Percentiles rank a stretch among this genome's conserved stretches.
phyloP scores from a whole-genome alignment of 1,140 invertebrate genomes.

The Condylostylus longicornis region DNA sequence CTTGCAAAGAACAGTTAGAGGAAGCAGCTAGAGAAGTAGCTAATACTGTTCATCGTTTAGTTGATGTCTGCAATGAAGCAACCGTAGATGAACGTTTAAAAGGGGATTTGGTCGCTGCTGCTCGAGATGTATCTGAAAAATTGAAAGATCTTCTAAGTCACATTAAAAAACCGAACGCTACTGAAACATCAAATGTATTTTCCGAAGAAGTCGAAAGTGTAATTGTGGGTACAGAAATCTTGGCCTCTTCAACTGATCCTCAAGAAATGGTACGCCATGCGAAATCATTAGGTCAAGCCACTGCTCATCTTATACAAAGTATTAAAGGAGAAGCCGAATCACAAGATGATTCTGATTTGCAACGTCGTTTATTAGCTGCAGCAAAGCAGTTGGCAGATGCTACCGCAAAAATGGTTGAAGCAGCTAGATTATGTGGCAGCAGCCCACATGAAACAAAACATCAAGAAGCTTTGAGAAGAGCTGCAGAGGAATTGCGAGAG shows the following conservation, averaged over 20 bases:
- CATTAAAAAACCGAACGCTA: constrained; percentile 52
- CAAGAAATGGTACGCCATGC: constrained; percentile 93
- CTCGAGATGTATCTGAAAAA: constrained; percentile 74
- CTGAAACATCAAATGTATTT: constrained; percentile 36
- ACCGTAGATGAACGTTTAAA: constrained; percentile 48
- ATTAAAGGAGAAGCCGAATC: constrained; percentile 86
- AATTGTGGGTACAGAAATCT: constrained; percentile 72
- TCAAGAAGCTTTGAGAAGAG: constrained; percentile 68
- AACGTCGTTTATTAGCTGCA: constrained; percentile 76
- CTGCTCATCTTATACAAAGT: constrained; percentile 78
- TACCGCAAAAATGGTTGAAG: constrained; percentile 90
- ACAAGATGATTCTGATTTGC: constrained; percentile 74
- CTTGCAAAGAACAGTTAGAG: constrained; percentile 86
- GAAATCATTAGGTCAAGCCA: constrained; percentile 79
- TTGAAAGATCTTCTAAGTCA: constrained; percentile 83
- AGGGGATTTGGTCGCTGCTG: constrained; percentile 68
- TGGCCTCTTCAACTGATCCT: constrained; percentile 73
- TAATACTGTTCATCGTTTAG: constrained; percentile 79
- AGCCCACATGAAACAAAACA: constrained; percentile 68
- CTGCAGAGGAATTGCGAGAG: constrained; percentile 80
- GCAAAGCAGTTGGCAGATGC: constrained; percentile 90
- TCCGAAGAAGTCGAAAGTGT: constrained; percentile 80
- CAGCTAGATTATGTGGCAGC: constrained; percentile 78
- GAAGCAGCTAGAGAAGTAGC: constrained; percentile 87
- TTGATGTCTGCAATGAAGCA: constrained; percentile 64